Evolutionary conservation across 2,113 vertebrate species (phyloP), one percentile per base, ranked within the genome.

Genomic region (Daphoenositta chrysoptera): DNA sequence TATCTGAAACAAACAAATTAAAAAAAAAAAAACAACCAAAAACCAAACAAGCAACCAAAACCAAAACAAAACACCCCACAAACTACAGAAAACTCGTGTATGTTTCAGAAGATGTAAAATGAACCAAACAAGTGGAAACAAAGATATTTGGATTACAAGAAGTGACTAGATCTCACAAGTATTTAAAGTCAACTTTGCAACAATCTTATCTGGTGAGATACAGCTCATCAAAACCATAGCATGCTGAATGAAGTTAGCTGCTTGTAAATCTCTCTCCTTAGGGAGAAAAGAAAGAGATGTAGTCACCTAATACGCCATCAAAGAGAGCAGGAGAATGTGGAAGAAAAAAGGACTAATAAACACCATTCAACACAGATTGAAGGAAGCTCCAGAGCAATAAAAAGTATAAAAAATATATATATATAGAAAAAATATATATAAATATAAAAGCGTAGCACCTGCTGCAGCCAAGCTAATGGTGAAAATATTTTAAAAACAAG

Each of bases 381-480:
- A 96, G 89, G 51, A 95, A 97, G 47, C 33, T 81, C 58, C 47
- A 83, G 35, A 82, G 87, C 76, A 79, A 77, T 90, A 97, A 94
- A 96, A 94, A 97, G 96, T 96, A 90, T 96, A 96, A 95, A 97
- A 94, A n/a, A n/a, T n/a, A n/a, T n/a, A n/a, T n/a, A n/a, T n/a
- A n/a, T n/a, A n/a, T n/a, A n/a, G n/a, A n/a, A n/a, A n/a, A n/a
- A n/a, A n/a, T n/a, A n/a, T n/a, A n/a, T n/a, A n/a, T 96, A 94
- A 97, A 96, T 96, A 90, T 96, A 96, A 95, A 97, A 94, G 87
- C 56, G 94, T 56, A 94, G 26, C 83, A 94, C 77, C 90, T 96
- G 78, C 84, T 95, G 85, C 54, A 90, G 70, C 30, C 91, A 96
- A 97, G 85, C 47, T 95, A 98, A 97, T 92, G 86, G 64, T 91